These are phyloP conservation scores for Alloscopus bannaensis DNA, from an alignment of 2,888 invertebrate genomes.

Conservation along the genomic window DNA sequence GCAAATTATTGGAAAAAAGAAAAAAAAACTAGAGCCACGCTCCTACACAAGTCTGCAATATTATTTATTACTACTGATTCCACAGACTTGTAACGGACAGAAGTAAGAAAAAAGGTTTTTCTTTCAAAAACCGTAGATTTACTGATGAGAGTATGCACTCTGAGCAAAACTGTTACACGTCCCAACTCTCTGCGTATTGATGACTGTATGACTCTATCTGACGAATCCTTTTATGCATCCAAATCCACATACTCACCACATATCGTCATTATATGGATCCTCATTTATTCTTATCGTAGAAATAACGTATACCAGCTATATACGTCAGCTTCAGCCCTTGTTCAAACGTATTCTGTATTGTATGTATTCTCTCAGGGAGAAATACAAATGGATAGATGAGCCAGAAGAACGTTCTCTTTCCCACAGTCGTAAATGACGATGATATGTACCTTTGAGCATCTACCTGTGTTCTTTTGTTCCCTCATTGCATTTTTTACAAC, in stretches of 20 bases:
- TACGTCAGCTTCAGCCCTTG: too few species aligned
- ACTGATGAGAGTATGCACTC: too few species aligned
- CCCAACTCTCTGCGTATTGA: conserved; percentile 16
- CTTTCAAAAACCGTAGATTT: too few species aligned
- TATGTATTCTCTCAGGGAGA: conserved; percentile 4
- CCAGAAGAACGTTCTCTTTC: conserved; percentile 14
- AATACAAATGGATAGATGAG: conserved; percentile 1
- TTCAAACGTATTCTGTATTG: background rate
- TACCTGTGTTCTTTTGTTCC: too few species aligned
- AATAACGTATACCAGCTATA: background rate
- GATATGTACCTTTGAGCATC: too few species aligned
- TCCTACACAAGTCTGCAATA: too few species aligned
- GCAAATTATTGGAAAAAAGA: too few species aligned
- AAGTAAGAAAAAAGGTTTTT: too few species aligned
- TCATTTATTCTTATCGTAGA: conserved; percentile 4
- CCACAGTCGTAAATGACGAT: conserved; percentile 16
- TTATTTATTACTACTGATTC: conserved; percentile 12
- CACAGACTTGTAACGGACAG: conserved; percentile 31
- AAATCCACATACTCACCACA: too few species aligned
- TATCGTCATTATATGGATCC: conserved; percentile 3
- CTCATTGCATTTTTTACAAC: too few species aligned
- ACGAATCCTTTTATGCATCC: too few species aligned
- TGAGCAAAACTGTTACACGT: conserved; percentile 9
- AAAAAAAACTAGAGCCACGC: too few species aligned
- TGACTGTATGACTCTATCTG: conserved; percentile 24